Evolutionary conservation across 1,140 invertebrate species (phyloP), one percentile per base, ranked within the genome.

Genomic region (Calephelis virginiensis): DNA sequence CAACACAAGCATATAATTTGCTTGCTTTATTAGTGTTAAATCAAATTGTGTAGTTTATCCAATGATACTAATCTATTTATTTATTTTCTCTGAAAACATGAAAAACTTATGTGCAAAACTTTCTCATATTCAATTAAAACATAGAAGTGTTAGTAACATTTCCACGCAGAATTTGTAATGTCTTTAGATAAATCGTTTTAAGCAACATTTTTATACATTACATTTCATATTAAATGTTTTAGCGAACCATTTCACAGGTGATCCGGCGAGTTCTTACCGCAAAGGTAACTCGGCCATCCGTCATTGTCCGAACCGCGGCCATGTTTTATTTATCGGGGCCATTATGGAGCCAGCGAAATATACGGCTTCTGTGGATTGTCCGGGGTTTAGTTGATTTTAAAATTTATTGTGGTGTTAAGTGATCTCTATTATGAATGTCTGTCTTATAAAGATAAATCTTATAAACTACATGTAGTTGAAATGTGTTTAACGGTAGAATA

Each of bases 291-390:
- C 8, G 50, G 9, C 50, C 17, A 56, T 56, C 50, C 50, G 50
- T 56, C 50, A 56, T 56, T 56, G 50, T 56, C 50, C 17, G 5
- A 9, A 37, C 50, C 50, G 17, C 50, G 50, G 50, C 50, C 50
- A 56, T 56, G 50, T 56, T 56, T 56, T 56, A 56, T 56, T 56
- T 56, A 56, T 56, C 50, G 50, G 11, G 17, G 50, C 50, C 28
- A 56, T 56, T 56, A 56, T 28, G 50, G 11, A 37, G 50, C 50
- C 17, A 56, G 28, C 50, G 17, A 56, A 56, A 56, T 56, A 56
- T 56, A 56, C 37, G 50, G 17, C 50, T 56, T 56, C 28, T 14
- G 50, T 37, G 11, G 50, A 56, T 56, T 56, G 50, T 56, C 17
- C 50, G 50, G 14, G 10, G 17, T 56, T 10, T 56, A 56, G 50